Evolutionary conservation across 2,113 vertebrate species (phyloP).

Genomic region (Atractosteus spatula): DNA sequence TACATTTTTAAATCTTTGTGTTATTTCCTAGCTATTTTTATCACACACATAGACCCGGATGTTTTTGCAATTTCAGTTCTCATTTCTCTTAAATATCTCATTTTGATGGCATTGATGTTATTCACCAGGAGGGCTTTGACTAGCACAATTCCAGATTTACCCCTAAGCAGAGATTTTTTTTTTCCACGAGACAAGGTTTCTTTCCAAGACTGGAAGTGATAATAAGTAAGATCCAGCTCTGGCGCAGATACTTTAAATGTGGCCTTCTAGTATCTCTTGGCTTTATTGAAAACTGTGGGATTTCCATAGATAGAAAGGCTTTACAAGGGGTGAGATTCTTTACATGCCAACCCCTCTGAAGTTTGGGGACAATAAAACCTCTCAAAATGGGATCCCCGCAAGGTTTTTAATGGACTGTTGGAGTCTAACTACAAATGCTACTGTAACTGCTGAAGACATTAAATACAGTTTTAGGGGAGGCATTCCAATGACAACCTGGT

Average conservation of each 20-base stretch:
- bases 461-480: background rate
- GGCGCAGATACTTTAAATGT: conserved; percentile 7
- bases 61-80: too few relatives aligned
- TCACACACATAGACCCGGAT: too few relatives aligned
- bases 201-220: conserved; percentile 5
- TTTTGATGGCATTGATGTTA: conserved; percentile 16
- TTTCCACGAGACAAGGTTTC: background rate
- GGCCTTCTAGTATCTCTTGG: background rate
- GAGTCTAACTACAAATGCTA: background rate
- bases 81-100: background rate
- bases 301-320: conserved; percentile 14
- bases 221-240: conserved; percentile 1
- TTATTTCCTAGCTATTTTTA: too few relatives aligned
- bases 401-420: conserved; percentile 13
- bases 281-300: conserved; percentile 14
- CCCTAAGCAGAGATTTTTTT: background rate
- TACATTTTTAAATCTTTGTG: conserved; percentile 4
- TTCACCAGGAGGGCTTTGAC: conserved; percentile 19
- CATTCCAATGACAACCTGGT: background rate
- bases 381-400: conserved; percentile 3
- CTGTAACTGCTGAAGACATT: background rate
- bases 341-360: conserved; percentile 9
- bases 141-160: background rate
- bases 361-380: conserved; percentile 1
- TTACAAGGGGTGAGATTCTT: conserved; percentile 20